Base-by-base conservation (phyloP, 2,113 vertebrate genomes). In the Eulemur rufifrons region DNA sequence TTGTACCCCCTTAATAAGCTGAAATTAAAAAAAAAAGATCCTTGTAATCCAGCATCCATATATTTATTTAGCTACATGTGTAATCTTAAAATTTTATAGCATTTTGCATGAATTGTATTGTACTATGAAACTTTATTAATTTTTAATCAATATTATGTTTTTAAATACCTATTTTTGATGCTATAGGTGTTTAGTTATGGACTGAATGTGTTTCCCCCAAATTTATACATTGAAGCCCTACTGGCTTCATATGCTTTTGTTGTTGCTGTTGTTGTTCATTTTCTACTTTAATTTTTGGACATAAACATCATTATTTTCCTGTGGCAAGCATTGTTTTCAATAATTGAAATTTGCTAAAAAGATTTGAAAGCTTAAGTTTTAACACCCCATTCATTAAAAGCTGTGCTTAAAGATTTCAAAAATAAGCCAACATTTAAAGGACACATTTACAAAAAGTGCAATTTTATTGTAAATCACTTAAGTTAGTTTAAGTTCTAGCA, bases 51-150 rank as follows among this genome's bases (percentile, higher is more conserved):
- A 74, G 23, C 8, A 78, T 21, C 21, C 10, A 14, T 52, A 12
- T 82, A 94, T 92, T 91, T 76, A 93, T 71, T 95, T 96, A 89
- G 54, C 84, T 73, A 47, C 29, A 86, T 69, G 37, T 86, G 34
- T 64, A 39, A 86, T 94, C 27, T 84, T 95, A 64, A 68, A 90
- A 42, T 88, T 85, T 84, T 78, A 76, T 52, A 37, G 15, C 68
- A 17, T 25, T 96, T 86, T 89, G 32, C 47, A 95, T 89, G 91
- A 81, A 83, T 52, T 69, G 4, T 74, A 94, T 56, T 76, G 9
- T 8, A 74, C 23, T 61, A 56, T n/a, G 39, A 74, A 92, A 82
- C 17, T 93, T 94, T 47, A 27, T 84, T 86, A 66, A 3, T 92
- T 89, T 95, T 80, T 84, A 3, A 85, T 82, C 34, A 86, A 32